Evolutionary conservation across 2,113 vertebrate genomes (phyloP).

Genomic region (Apodemus speciosus): DNA sequence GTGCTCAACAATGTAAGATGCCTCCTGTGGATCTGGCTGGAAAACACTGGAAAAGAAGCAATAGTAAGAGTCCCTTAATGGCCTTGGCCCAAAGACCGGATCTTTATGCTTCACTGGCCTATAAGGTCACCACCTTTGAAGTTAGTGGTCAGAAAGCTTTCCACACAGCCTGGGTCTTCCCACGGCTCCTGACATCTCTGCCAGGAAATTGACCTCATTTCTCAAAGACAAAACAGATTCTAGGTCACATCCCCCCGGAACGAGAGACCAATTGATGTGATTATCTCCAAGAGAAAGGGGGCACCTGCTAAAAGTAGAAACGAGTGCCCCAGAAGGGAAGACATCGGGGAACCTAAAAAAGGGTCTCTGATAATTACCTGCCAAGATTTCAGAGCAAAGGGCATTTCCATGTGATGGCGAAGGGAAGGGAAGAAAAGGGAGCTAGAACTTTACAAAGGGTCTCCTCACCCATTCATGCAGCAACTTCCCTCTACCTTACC

Average conservation of each 20-base stretch:
- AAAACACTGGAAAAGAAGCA: neutral
- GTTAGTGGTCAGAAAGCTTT: slow-evolving; percentile 51
- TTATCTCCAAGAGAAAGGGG: slow-evolving; percentile 79
- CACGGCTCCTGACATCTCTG: slow-evolving; percentile 60
- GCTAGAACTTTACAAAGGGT: slow-evolving; percentile 42
- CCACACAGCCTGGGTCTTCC: slow-evolving; percentile 68
- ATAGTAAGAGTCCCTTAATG: neutral
- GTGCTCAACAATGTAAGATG: neutral
- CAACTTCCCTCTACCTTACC: neutral
- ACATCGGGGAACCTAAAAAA: slow-evolving; percentile 76
- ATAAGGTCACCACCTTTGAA: neutral
- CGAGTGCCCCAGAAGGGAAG: slow-evolving; percentile 77
- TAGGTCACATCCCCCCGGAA: slow-evolving; percentile 79
- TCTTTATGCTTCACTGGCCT: neutral
- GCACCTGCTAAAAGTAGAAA: slow-evolving; percentile 78
- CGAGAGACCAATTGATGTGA: slow-evolving; percentile 65
- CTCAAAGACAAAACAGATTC: slow-evolving; percentile 79
- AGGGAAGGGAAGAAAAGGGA: neutral
- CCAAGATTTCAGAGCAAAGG: slow-evolving; percentile 70
- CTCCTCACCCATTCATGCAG: neutral
- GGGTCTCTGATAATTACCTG: slow-evolving; percentile 81
- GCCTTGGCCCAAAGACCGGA: neutral
- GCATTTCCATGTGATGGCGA: slow-evolving; percentile 30
- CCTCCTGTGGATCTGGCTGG: neutral
- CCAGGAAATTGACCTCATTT: slow-evolving; percentile 75